A percentile compares a stretch with the other conserved stretches of the same genome.
These are phyloP conservation scores for Trichacis sp. DNA, from an alignment of 2,888 invertebrate genomes.

Conservation along the genomic window DNA sequence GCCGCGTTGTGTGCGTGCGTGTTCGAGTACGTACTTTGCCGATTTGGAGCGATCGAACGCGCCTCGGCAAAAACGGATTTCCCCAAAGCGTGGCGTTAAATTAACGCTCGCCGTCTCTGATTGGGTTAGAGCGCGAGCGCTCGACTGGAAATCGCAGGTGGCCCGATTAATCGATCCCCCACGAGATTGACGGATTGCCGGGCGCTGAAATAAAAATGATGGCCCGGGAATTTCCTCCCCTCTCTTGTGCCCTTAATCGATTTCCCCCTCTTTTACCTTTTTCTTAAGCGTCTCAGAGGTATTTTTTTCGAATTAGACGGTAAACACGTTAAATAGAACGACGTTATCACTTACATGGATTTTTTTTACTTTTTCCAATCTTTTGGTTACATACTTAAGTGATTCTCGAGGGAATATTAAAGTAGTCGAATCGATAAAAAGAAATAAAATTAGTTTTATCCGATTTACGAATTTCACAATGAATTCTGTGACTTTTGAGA, in stretches of 20 bases:
- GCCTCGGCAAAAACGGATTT: conserved; percentile 60
- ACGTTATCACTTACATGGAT: background rate
- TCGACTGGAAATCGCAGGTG: conserved; percentile 54
- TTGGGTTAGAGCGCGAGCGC: conserved; percentile 51
- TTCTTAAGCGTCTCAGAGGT: background rate
- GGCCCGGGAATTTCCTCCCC: conserved; percentile 8
- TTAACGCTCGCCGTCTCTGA: conserved; percentile 61
- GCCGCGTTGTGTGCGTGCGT: background rate
- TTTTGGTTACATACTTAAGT: too few species aligned
- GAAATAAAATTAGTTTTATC: too few species aligned
- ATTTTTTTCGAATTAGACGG: too few species aligned
- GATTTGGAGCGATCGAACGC: conserved; percentile 52
- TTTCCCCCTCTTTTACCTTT: background rate
- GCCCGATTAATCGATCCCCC: conserved; percentile 53
- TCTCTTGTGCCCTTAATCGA: too few species aligned
- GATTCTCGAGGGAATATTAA: too few species aligned
- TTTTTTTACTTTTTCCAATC: background rate
- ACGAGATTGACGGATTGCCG: conserved; percentile 36
- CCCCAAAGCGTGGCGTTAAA: conserved; percentile 63
- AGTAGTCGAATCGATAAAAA: too few species aligned
- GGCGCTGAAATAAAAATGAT: conserved; percentile 42
- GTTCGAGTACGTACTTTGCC: conserved; percentile 18
- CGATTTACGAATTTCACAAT: too few species aligned
- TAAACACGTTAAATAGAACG: too few species aligned
- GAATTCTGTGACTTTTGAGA: too few species aligned